Evolutionary conservation across 1,140 invertebrate genomes (phyloP), one percentile per base, ranked within the genome.

Genomic region (Globodera ellingtonae): DNA sequence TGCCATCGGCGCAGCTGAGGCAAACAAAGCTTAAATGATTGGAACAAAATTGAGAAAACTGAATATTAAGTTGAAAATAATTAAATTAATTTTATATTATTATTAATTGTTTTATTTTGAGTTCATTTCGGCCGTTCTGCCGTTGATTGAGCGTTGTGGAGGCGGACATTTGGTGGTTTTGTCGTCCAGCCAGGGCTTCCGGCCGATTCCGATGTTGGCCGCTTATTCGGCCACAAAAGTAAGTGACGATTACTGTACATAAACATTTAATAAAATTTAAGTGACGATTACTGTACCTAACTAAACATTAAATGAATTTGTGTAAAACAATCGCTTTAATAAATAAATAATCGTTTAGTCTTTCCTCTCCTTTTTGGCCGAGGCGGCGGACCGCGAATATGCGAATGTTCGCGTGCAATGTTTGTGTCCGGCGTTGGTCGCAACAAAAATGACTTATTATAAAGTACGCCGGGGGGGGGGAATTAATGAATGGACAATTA

Each of bases 361-460:
- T 5, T 56, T 88, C 15, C 80, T 88, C 62, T 83, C 84, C 13
- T 88, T 88, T 72, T 35, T 88, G 8, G 84, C 79, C 56, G 86
- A 88, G 44, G 78, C 71, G 47, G 84, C 88, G 72, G 86, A 88
- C 74, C 84, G 86, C 5, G 86, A 88, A 72, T 89, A 88, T 83
- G 79, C 83, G 9, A 70, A 47, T 10, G 87, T 88, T 73, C 50
- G 66, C 46, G 87, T 89, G 5, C 86, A 88, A 79, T 88, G 86
- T 80, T 77, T 88, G 35, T 88, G 83, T 5, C 86, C 86, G 52
- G 86, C 86, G 35, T 75, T 88, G 50, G 83, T 88, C 44, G 86
- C 86, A 46, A 88, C 86, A 0, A 88, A 88, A 77, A 88, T 88
- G 86, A 87, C 86, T 52, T 87, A 89, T 67, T 88, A 88, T 48